These are phyloP conservation scores for Habropoda laboriosa DNA, from an alignment of 1,140 invertebrate genomes.

Conservation along the genomic window DNA sequence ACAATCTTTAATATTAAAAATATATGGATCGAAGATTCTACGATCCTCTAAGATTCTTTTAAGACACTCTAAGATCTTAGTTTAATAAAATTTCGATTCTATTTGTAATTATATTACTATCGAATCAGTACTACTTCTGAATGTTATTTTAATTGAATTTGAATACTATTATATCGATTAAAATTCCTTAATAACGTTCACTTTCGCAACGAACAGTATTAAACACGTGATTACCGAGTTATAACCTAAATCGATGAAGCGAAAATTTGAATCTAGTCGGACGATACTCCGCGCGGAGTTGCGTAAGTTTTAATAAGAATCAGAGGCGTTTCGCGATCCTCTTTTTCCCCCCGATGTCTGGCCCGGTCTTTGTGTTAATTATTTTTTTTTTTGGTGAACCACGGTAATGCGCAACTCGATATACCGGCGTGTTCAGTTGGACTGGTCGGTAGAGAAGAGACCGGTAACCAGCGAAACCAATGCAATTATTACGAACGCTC, in stretches of 20 bases:
- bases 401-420: neutral
- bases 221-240: neutral
- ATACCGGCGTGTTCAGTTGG: neutral
- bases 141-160: no score
- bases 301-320: conserved; percentile 7
- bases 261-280: neutral
- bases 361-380: neutral
- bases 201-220: neutral
- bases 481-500: conserved; percentile 38
- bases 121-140: no score
- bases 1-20: no score
- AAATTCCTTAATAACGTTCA: neutral
- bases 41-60: no score
- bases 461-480: neutral
- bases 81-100: no score
- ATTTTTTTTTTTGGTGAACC: neutral
- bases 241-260: neutral
- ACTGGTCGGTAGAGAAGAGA: neutral
- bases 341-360: neutral
- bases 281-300: neutral
- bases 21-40: no score
- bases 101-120: no score
- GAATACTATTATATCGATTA: no score
- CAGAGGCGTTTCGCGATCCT: neutral
- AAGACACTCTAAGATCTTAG: no score